These are phyloP conservation scores for Tokudaia muenninki DNA, from an alignment of 2,797 vertebrate species.

Conservation along the genomic window DNA sequence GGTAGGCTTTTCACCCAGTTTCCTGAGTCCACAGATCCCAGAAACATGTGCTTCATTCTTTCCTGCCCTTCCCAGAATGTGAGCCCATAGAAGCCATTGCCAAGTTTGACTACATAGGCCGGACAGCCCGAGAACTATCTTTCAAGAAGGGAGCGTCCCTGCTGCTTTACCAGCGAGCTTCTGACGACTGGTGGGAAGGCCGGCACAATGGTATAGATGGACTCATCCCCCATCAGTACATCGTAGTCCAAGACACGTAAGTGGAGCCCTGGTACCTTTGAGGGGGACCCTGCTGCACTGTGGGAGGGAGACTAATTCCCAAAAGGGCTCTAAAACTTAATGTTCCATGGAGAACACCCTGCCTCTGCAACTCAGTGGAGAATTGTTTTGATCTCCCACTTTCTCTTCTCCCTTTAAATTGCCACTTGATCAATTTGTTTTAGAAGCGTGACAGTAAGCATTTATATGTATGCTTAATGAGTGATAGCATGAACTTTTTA, in stretches of 20 bases:
- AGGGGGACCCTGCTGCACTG: not conserved
- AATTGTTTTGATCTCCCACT: not conserved
- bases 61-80: conserved; percentile 90
- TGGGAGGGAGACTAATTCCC: not conserved
- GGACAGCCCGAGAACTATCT: conserved; percentile 94
- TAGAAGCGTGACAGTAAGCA: not conserved
- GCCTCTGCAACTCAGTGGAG: not conserved
- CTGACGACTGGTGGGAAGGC: conserved; percentile 98
- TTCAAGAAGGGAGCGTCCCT: conserved; percentile 96
- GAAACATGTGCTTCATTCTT: conserved; percentile 67
- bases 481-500: not conserved
- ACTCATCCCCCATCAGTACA: conserved; percentile 97
- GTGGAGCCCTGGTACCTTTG: conserved; percentile 78
- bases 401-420: not conserved
- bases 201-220: conserved; percentile 94
- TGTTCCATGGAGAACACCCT: not conserved
- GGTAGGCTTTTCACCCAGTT: conserved; percentile 1
- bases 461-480: conserved; percentile 10
- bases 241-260: conserved; percentile 96
- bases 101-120: conserved; percentile 95
- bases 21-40: not conserved
- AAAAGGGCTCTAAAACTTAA: fast-evolving
- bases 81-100: conserved; percentile 96
- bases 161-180: conserved; percentile 94
- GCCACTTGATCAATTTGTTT: not conserved